phyloP scores from a whole-genome alignment of 2,888 invertebrate species.

The Crioceris asparagi region DNA sequence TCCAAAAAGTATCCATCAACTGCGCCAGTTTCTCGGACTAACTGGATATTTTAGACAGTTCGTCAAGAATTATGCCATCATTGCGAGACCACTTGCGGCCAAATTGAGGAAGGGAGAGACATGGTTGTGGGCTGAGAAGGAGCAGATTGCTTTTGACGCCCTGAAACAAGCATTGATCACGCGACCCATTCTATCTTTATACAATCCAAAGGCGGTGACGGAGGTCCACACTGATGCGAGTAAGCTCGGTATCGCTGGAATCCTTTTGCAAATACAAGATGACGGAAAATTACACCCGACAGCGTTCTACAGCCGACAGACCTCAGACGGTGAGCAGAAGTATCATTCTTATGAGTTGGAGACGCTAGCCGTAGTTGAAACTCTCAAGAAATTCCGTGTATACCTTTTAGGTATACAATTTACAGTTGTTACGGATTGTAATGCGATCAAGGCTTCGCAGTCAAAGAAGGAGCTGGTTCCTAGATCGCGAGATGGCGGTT shows the following conservation, averaged over 20 bases:
- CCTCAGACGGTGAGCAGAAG: conserved; percentile 25
- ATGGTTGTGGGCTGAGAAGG: conserved; percentile 12
- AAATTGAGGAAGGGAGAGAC: conserved; percentile 20
- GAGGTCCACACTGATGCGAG: conserved; percentile 26
- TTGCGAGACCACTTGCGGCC: too few relatives aligned
- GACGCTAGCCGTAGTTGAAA: conserved; percentile 29
- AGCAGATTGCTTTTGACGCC: too few relatives aligned
- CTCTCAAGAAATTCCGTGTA: conserved; percentile 26
- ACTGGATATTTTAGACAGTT: too few relatives aligned
- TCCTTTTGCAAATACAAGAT: conserved; percentile 20
- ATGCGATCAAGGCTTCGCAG: conserved; percentile 23
- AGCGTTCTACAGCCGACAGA: conserved; percentile 28
- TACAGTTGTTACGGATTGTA: conserved; percentile 28
- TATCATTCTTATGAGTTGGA: conserved; percentile 32
- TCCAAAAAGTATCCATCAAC: too few relatives aligned
- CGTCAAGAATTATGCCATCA: too few relatives aligned
- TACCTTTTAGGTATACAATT: conserved; percentile 28
- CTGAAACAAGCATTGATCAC: conserved; percentile 8
- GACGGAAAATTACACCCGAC: conserved; percentile 20
- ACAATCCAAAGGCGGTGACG: conserved; percentile 18
- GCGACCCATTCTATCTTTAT: conserved; percentile 17
- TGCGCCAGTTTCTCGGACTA: too few relatives aligned
- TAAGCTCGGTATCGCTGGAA: conserved; percentile 21
- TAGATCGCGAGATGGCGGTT: conserved; percentile 23
- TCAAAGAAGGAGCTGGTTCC: conserved; percentile 23